These are phyloP conservation scores for Cephus spinipes DNA, from an alignment of 2,888 invertebrate genomes.

Conservation along the genomic window DNA sequence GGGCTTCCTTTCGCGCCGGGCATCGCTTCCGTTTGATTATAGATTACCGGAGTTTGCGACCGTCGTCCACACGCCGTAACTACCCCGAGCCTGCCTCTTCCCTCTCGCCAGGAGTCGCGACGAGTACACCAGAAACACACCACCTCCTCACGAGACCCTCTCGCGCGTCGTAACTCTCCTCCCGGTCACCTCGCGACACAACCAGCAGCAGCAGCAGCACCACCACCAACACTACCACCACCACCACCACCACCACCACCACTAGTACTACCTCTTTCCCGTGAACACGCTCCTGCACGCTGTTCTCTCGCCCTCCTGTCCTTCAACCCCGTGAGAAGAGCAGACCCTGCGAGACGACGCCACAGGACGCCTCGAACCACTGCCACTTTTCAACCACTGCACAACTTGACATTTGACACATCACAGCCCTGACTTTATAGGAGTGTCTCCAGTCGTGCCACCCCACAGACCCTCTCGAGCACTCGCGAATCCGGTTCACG, in stretches of 20 bases:
- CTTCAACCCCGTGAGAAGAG: conserved; percentile 13
- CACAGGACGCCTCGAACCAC: conserved; percentile 16
- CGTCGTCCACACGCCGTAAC: conserved; percentile 15
- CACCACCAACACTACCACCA: background rate
- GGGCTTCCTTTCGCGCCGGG: conserved; percentile 14
- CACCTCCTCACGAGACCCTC: conserved; percentile 18
- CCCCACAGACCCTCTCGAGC: conserved; percentile 44
- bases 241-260: too few relatives aligned
- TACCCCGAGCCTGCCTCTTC: conserved; percentile 16
- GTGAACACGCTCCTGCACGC: background rate
- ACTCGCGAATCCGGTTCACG: conserved; percentile 4
- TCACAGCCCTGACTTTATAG: conserved; percentile 21
- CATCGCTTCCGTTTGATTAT: conserved; percentile 17
- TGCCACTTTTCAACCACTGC: conserved; percentile 17
- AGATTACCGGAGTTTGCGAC: conserved; percentile 12
- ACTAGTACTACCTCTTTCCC: background rate
- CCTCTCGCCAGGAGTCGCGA: conserved; percentile 16
- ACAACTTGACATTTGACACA: conserved; percentile 18
- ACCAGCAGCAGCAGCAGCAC: conserved; percentile 23
- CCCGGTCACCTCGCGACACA: conserved; percentile 21
- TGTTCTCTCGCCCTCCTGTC: background rate
- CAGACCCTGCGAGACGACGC: conserved; percentile 15
- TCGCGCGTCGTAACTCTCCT: conserved; percentile 15
- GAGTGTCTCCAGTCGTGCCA: conserved; percentile 53
- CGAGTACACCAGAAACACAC: too few relatives aligned